phyloP scores from a whole-genome alignment of 2,888 invertebrate species.

The Chymomyza caudatula region DNA sequence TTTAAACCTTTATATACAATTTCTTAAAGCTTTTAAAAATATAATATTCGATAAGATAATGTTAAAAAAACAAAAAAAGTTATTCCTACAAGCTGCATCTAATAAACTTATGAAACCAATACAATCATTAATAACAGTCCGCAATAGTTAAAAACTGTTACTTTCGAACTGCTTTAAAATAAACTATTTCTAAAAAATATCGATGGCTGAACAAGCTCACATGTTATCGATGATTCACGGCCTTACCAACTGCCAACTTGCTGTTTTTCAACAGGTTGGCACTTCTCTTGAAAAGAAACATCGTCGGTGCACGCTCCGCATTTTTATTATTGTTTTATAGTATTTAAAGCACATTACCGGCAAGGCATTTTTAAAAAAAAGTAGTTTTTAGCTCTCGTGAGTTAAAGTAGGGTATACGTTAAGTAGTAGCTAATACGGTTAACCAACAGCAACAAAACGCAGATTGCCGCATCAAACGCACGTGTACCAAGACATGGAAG shows the following conservation, averaged over 20 bases:
- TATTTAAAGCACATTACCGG: background rate
- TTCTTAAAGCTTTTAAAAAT: no score
- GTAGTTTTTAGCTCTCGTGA: background rate
- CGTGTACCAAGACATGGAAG: conserved; percentile 68
- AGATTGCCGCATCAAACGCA: conserved; percentile 42
- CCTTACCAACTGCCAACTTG: background rate
- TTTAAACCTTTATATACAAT: no score
- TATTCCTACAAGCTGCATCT: no score
- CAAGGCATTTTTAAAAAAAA: background rate
- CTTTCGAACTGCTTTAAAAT: background rate
- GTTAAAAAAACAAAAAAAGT: no score
- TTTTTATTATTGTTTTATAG: background rate
- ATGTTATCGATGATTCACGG: background rate
- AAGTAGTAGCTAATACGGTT: background rate
- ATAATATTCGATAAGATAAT: no score
- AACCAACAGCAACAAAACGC: background rate
- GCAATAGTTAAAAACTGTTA: background rate
- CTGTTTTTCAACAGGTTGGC: background rate
- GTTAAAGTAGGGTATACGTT: background rate
- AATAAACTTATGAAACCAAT: no score
- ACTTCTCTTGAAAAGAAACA: background rate
- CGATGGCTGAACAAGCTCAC: background rate
- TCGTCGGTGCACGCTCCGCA: background rate
- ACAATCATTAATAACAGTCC: no score
- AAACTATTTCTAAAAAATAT: background rate